Evolutionary conservation across 35 echinoderm and acorn worm genomes (phyloP).

Genomic region (Amphiura filiformis): DNA sequence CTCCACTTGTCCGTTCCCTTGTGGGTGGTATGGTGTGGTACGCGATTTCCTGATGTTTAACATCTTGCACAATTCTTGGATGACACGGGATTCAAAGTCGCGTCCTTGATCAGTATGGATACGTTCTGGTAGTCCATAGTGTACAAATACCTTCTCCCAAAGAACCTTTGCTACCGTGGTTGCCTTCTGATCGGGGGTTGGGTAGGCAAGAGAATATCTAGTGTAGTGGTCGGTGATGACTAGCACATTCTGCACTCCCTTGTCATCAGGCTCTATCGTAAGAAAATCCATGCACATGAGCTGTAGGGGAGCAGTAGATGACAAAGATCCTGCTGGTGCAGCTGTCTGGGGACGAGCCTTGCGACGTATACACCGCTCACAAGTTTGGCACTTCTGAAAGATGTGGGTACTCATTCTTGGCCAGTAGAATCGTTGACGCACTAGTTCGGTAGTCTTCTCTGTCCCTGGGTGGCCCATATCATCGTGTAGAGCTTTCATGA

Average conservation of each 20-base stretch:
- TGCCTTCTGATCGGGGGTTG: conserved; percentile 67
- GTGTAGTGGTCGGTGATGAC: too few relatives aligned
- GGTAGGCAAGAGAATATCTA: too few relatives aligned
- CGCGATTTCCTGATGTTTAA: conserved; percentile 43
- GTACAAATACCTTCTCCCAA: conserved; percentile 41
- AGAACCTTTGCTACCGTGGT: conserved; percentile 54
- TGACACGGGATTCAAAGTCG: conserved; percentile 56
- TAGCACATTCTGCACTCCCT: not conserved
- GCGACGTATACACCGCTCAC: conserved; percentile 25
- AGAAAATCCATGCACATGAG: conserved; percentile 78
- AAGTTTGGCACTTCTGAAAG: not conserved
- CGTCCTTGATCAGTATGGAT: conserved; percentile 51
- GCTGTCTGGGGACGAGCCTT: not conserved
- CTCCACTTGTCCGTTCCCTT: conserved; percentile 49
- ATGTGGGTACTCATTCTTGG: conserved; percentile 23
- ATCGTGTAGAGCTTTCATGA: conserved; percentile 25
- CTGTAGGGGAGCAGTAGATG: conserved; percentile 55
- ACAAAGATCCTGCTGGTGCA: conserved; percentile 29
- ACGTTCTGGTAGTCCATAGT: conserved; percentile 54
- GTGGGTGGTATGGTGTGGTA: conserved; percentile 67
- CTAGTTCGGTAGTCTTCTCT: conserved; percentile 52
- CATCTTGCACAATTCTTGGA: conserved; percentile 41
- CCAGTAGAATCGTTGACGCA: conserved; percentile 61
- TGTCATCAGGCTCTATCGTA: conserved; percentile 27
- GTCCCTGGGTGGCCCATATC: conserved; percentile 53